These are phyloP conservation scores for Poeciliopsis gracilis DNA, from an alignment of 2,797 vertebrate species.

Conservation along the genomic window DNA sequence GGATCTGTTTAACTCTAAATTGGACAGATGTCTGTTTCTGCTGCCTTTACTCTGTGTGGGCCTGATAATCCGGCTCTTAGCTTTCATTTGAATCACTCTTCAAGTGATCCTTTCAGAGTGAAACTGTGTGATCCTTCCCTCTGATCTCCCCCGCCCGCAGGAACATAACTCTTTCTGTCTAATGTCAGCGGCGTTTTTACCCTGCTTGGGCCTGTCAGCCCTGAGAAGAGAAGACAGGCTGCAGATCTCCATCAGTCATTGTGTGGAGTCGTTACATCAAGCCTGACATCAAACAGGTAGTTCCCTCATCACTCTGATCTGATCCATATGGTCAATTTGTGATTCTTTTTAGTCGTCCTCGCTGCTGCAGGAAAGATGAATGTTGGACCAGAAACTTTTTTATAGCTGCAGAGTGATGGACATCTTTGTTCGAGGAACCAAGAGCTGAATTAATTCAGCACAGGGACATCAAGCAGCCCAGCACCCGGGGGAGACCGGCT, in stretches of 20 bases:
- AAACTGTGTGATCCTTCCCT: conserved; percentile 40
- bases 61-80: conserved; percentile 49
- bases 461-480: conserved; percentile 17
- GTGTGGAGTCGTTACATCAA: conserved; percentile 53
- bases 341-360: conserved; percentile 37
- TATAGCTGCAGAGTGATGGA: conserved; percentile 20
- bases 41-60: conserved; percentile 3
- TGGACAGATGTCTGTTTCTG: conserved; percentile 34
- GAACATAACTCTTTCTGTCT: conserved; percentile 55
- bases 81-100: conserved; percentile 55
- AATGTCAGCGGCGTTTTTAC: conserved; percentile 62
- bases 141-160: conserved; percentile 44
- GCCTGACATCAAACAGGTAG: conserved; percentile 53
- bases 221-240: conserved; percentile 44
- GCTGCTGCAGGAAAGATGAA: conserved; percentile 36
- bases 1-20: conserved; percentile 37
- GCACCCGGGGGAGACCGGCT: conserved; percentile 1
- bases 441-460: conserved; percentile 34
- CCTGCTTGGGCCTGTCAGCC: conserved; percentile 49
- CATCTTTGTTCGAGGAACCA: conserved; percentile 30
- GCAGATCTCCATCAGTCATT: conserved; percentile 63
- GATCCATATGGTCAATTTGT: conserved; percentile 50
- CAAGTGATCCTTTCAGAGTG: conserved; percentile 37
- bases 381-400: conserved; percentile 22
- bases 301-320: conserved; percentile 46